phyloP scores from a whole-genome alignment of 2,888 invertebrate species.

The Myathropa florea region DNA sequence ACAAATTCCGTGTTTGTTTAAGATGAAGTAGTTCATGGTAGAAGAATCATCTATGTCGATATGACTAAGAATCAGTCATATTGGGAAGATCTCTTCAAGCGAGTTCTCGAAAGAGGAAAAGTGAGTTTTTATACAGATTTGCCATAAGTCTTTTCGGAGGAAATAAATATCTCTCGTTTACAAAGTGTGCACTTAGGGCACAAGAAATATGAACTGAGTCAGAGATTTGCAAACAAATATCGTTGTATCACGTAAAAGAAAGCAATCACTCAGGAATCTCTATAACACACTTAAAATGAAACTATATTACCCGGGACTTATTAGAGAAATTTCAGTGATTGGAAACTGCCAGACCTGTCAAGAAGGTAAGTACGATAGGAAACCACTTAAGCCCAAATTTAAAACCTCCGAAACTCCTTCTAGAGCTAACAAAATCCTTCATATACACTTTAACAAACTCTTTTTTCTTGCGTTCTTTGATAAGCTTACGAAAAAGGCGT shows the following conservation, averaged over 20 bases:
- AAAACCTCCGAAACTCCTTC: neutral
- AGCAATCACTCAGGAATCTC: constrained; percentile 9
- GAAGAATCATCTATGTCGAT: neutral
- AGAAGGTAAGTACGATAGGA: neutral
- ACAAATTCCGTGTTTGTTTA: neutral
- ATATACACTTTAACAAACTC: constrained; percentile 3
- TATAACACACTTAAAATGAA: constrained; percentile 1
- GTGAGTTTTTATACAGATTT: neutral
- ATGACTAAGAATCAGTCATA: constrained; percentile 23
- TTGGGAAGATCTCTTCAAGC: neutral
- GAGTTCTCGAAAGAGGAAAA: neutral
- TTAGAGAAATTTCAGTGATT: neutral
- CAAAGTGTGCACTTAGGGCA: neutral
- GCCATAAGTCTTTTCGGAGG: neutral
- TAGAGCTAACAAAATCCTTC: neutral
- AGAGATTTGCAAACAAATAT: constrained; percentile 21
- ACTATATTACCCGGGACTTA: neutral
- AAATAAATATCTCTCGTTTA: neutral
- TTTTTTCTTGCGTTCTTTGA: neutral
- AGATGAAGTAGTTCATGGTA: neutral
- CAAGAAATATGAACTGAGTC: neutral
- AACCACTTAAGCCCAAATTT: constrained; percentile 17
- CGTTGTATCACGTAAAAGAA: neutral
- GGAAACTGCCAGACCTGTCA: too few relatives aligned
- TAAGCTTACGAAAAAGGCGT: neutral